Conservation (phyloP, 2,888 invertebrate genomes). For the Embidobia sp. region DNA sequence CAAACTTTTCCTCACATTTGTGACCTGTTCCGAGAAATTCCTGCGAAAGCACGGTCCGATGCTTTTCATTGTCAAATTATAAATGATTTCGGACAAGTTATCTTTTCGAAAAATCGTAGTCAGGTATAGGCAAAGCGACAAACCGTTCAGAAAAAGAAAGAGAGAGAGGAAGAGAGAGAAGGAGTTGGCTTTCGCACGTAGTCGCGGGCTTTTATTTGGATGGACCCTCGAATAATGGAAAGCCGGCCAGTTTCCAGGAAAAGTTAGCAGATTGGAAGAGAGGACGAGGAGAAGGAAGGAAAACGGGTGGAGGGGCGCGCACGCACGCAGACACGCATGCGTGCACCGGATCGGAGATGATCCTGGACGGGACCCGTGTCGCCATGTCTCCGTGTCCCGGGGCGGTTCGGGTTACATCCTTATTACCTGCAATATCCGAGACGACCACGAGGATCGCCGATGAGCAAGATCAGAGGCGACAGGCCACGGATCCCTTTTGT, state of each 20-base stretch:
- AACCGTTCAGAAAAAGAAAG: conserved; percentile 20
- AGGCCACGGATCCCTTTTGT: conserved; percentile 78
- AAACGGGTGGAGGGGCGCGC: background rate
- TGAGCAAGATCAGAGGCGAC: conserved; percentile 78
- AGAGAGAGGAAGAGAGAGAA: conserved; percentile 16
- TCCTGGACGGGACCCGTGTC: conserved; percentile 63
- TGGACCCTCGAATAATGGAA: no score
- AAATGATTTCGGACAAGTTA: background rate
- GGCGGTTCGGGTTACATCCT: conserved; percentile 80
- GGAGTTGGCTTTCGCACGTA: no score
- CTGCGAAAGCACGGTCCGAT: no score
- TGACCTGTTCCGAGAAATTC: conserved; percentile 9
- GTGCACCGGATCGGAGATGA: conserved; percentile 60
- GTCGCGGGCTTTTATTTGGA: no score
- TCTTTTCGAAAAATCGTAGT: conserved; percentile 8
- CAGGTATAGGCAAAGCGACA: conserved; percentile 45
- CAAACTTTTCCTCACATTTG: background rate
- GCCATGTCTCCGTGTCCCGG: conserved; percentile 69
- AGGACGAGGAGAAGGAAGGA: background rate
- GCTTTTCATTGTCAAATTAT: background rate
- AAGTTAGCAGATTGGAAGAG: conserved; percentile 3
- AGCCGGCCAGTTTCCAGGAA: conserved; percentile 1
- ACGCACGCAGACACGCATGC: conserved; percentile 51
- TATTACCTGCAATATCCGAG: conserved; percentile 77
- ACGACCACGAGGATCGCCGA: conserved; percentile 70